A percentile compares a stretch with the other conserved stretches of the same genome.
Conservation (phyloP, 2,888 invertebrate species). For the Trilocha varians region DNA sequence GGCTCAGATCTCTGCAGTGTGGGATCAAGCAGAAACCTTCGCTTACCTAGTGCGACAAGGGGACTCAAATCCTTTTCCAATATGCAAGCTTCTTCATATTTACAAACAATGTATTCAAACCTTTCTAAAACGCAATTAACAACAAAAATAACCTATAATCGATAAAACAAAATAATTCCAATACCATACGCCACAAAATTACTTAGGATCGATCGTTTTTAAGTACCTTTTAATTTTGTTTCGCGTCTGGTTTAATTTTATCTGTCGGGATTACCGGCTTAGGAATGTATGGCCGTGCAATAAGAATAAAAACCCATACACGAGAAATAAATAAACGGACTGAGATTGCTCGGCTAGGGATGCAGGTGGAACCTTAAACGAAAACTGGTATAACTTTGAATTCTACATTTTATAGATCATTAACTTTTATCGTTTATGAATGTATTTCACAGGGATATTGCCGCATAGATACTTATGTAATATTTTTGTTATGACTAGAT, state of each 20-base stretch:
- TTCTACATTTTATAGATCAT: too few species aligned
- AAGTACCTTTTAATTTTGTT: slow-evolving; percentile 71
- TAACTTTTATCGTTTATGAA: too few species aligned
- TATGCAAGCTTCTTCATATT: too few species aligned
- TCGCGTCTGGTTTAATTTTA: slow-evolving; percentile 73
- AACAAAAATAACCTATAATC: background rate
- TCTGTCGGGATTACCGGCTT: slow-evolving; percentile 71
- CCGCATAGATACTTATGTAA: too few species aligned
- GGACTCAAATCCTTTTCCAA: too few species aligned
- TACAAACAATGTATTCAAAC: too few species aligned
- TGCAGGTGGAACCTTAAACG: slow-evolving; percentile 3
- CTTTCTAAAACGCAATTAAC: background rate
- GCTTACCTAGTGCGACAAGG: too few species aligned
- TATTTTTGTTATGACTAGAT: too few species aligned
- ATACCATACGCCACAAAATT: slow-evolving; percentile 68
- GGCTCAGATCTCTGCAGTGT: too few species aligned
- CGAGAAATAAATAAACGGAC: slow-evolving; percentile 67
- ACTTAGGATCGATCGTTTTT: slow-evolving; percentile 64
- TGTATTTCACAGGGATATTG: too few species aligned
- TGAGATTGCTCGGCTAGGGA: slow-evolving; percentile 55
- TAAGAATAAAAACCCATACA: slow-evolving; percentile 64
- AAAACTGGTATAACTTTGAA: too few species aligned
- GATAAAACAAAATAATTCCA: slow-evolving; percentile 24
- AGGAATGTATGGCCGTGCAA: slow-evolving; percentile 70
- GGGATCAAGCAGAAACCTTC: too few species aligned